These are phyloP conservation scores for Myiotriccus ornatus DNA, from an alignment of 2,797 vertebrate species.

Conservation along the genomic window DNA sequence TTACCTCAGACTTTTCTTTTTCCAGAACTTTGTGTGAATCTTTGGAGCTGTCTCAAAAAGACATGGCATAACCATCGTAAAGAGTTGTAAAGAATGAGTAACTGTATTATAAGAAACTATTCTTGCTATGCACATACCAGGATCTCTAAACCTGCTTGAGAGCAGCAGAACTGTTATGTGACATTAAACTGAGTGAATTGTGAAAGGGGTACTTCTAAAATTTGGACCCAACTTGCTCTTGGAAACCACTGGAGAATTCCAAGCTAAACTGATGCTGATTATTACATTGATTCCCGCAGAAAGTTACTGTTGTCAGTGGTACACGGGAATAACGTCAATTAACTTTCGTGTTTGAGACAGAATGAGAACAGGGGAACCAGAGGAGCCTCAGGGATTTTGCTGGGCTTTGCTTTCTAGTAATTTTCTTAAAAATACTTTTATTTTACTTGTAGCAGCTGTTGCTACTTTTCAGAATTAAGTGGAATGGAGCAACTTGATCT, in stretches of 20 bases:
- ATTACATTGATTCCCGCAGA: background rate
- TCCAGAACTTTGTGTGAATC: background rate
- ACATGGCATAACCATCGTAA: background rate
- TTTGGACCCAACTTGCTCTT: background rate
- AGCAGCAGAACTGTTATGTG: background rate
- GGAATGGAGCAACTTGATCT: background rate
- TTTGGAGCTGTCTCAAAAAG: background rate
- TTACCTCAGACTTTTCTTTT: background rate
- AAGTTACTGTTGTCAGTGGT: background rate
- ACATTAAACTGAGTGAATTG: background rate
- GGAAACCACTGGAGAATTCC: background rate
- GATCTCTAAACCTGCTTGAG: background rate
- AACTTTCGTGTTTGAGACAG: fast-evolving
- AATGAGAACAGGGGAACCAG: background rate
- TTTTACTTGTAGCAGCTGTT: background rate
- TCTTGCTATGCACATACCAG: background rate
- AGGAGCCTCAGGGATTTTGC: background rate
- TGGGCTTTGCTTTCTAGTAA: background rate
- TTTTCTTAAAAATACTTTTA: background rate
- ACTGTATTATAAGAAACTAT: background rate
- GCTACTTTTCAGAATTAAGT: background rate
- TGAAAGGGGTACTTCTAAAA: background rate
- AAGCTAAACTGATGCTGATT: background rate
- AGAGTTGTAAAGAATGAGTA: background rate
- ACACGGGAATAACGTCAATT: too few species aligned